Evolutionary conservation across 2,113 vertebrate genomes (phyloP).

Genomic region (Cyanistes caeruleus): DNA sequence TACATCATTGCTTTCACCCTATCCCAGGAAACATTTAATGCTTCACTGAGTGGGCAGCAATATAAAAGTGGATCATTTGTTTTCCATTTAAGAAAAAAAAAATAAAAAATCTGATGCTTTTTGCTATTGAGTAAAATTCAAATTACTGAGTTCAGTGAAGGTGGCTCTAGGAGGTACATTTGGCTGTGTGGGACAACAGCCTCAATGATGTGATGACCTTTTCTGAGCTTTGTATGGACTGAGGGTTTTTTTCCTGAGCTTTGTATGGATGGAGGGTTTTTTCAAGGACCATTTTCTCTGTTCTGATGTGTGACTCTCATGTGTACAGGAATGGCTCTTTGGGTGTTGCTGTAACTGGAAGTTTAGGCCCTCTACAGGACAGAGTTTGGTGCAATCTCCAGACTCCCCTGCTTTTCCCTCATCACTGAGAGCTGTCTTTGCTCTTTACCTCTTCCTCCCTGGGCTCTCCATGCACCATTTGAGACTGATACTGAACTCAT

Average conservation of each 20-base stretch:
- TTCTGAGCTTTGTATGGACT: neutral
- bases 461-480: neutral
- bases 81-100: neutral
- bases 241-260: neutral
- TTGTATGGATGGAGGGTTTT: neutral
- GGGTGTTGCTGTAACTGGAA: neutral
- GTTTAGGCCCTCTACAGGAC: neutral
- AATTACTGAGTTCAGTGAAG: neutral
- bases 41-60: neutral
- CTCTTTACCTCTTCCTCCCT: neutral
- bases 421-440: neutral
- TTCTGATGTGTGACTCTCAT: fast-evolving
- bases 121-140: neutral
- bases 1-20: neutral
- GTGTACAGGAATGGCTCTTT: neutral
- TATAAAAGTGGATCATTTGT: neutral
- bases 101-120: neutral
- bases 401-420: neutral
- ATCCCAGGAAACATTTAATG: neutral
- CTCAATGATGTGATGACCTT: neutral
- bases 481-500: neutral
- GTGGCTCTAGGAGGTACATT: neutral
- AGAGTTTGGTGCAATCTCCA: neutral
- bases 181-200: neutral
- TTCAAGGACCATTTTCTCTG: neutral